These are phyloP conservation scores for Eristalis tenax DNA, from an alignment of 2,888 invertebrate species.

Conservation along the genomic window DNA sequence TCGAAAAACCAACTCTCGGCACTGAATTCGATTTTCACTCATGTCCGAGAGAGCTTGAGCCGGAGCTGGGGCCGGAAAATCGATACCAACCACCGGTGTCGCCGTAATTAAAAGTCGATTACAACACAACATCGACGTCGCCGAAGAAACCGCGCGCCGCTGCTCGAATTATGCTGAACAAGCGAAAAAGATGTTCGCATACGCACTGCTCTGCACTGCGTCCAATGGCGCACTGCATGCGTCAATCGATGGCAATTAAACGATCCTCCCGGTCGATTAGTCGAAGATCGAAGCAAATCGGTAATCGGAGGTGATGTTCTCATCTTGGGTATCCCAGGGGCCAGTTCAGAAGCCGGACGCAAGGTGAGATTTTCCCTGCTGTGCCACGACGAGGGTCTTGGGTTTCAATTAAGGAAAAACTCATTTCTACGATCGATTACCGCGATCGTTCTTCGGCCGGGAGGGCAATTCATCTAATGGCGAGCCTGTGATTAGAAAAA, in stretches of 20 bases:
- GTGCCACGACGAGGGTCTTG: constrained; percentile 46
- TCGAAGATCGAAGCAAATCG: constrained; percentile 49
- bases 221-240: constrained; percentile 10
- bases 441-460: constrained; percentile 48
- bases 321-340: constrained; percentile 3
- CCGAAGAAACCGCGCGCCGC: constrained; percentile 6
- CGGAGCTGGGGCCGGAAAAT: constrained; percentile 19
- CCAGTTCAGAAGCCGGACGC: neutral
- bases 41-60: neutral
- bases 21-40: constrained; percentile 40
- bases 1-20: constrained; percentile 24
- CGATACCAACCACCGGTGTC: constrained; percentile 29
- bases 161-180: constrained; percentile 40
- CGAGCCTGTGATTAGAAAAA: constrained; percentile 28
- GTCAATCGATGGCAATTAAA: constrained; percentile 7
- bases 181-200: constrained; percentile 7
- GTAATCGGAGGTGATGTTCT: constrained; percentile 28
- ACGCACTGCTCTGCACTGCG: neutral
- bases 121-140: constrained; percentile 33
- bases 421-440: constrained; percentile 66
- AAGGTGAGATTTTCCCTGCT: neutral
- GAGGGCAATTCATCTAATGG: constrained; percentile 48
- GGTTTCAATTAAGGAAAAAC: constrained; percentile 60
- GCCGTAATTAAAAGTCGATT: constrained; percentile 57
- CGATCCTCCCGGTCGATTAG: neutral